phyloP scores from a whole-genome alignment of 2,113 vertebrate species.

The Eretmochelys imbricata region DNA sequence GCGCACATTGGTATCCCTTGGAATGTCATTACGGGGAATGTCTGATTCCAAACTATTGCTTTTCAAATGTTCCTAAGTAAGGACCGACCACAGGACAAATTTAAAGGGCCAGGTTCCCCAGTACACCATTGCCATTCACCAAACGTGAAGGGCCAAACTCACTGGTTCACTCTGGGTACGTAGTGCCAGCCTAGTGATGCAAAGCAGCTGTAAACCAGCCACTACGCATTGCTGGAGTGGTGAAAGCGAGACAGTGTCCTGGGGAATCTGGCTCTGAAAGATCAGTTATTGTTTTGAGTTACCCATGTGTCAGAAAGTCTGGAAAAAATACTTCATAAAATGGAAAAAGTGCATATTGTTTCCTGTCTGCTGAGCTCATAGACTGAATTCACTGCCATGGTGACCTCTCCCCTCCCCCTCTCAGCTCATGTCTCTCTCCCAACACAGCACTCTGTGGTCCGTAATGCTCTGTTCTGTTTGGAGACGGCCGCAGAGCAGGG shows the following conservation, averaged over 20 bases:
- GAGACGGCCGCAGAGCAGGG: neutral
- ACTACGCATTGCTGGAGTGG: neutral
- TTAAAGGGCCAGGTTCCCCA: neutral
- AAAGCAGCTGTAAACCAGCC: neutral
- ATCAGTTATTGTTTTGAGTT: neutral
- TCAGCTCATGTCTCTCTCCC: neutral
- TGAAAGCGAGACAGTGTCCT: neutral
- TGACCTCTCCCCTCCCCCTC: rapidly evolving
- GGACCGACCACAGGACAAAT: neutral
- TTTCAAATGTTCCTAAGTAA: neutral
- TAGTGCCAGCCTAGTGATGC: too few relatives aligned
- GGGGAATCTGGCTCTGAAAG: neutral
- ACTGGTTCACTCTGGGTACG: too few relatives aligned
- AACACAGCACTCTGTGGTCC: constrained; percentile 57
- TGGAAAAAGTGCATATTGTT: neutral
- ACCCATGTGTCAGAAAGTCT: neutral
- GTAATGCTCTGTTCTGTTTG: constrained; percentile 69
- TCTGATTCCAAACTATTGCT: neutral
- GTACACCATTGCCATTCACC: too few relatives aligned
- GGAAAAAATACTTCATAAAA: neutral
- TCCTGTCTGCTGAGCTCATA: neutral
- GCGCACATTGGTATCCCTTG: neutral
- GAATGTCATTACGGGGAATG: neutral
- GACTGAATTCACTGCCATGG: neutral
- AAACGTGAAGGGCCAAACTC: too few relatives aligned